Conservation (phyloP, 2,888 invertebrate genomes). For the Germaria angustata region DNA sequence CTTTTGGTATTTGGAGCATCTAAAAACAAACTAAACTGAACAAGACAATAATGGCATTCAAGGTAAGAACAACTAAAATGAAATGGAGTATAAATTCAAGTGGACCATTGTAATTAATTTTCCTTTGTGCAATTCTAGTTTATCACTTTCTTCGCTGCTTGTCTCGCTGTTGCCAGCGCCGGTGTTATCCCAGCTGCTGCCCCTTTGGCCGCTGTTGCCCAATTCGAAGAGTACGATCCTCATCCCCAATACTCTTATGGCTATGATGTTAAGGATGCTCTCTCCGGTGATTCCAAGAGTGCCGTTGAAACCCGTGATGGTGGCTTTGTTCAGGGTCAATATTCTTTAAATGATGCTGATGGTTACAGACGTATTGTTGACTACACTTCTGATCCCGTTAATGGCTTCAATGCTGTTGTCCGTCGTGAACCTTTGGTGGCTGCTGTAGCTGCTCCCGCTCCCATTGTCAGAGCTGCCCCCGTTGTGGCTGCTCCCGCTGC, state of each 20-base stretch:
- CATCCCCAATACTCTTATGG: slow-evolving; percentile 80
- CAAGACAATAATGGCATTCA: slow-evolving; percentile 76
- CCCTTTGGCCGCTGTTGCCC: slow-evolving; percentile 73
- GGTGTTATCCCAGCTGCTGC: slow-evolving; percentile 75
- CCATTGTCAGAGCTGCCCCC: slow-evolving; percentile 68
- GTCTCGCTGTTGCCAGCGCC: slow-evolving; percentile 75
- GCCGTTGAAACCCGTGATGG: slow-evolving; percentile 80
- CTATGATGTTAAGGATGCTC: slow-evolving; percentile 79
- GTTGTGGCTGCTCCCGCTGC: slow-evolving; percentile 60
- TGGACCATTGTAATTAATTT: slow-evolving; percentile 11
- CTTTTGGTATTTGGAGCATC: slow-evolving; percentile 78
- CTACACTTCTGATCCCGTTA: slow-evolving; percentile 79
- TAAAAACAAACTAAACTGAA: slow-evolving; percentile 61
- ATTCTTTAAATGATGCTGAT: slow-evolving; percentile 80
- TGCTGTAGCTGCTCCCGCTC: slow-evolving; percentile 70
- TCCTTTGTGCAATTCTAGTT: slow-evolving; percentile 70
- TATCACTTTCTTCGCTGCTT: slow-evolving; percentile 75
- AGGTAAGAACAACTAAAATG: slow-evolving; percentile 73
- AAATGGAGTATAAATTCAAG: not conserved
- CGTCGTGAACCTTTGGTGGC: slow-evolving; percentile 77
- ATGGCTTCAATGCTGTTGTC: slow-evolving; percentile 80
- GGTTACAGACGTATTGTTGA: slow-evolving; percentile 79
- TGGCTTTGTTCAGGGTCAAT: slow-evolving; percentile 79
- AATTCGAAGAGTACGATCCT: slow-evolving; percentile 78
- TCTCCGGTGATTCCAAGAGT: slow-evolving; percentile 80